phyloP scores from a whole-genome alignment of 2,888 invertebrate species.

The Podotricha telesiphe region DNA sequence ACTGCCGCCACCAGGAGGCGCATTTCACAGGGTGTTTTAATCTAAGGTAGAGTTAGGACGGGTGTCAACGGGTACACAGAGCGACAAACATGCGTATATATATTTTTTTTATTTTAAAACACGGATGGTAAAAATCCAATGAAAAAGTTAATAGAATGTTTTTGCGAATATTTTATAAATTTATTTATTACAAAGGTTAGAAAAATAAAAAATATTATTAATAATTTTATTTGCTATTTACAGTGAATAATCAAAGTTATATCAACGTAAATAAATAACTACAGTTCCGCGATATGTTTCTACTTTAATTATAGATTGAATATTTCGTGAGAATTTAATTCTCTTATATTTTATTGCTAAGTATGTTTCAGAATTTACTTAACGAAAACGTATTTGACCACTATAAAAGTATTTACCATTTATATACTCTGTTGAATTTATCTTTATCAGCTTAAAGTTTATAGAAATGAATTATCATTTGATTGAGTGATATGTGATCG shows the following conservation, averaged over 20 bases:
- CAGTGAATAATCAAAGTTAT: constrained; percentile 7
- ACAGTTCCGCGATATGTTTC: constrained; percentile 11
- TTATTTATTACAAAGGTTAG: no score
- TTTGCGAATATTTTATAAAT: background rate
- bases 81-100: background rate
- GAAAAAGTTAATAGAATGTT: background rate
- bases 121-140: background rate
- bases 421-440: constrained; percentile 29
- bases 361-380: constrained; percentile 16
- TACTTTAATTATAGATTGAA: constrained; percentile 16
- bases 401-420: constrained; percentile 18
- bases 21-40: constrained; percentile 80
- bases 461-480: constrained; percentile 16
- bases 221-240: constrained; percentile 3
- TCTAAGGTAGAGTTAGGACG: constrained; percentile 79
- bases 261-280: constrained; percentile 3
- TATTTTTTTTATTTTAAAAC: constrained; percentile 4
- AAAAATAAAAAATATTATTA: no score
- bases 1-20: constrained; percentile 53
- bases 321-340: constrained; percentile 38
- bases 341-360: constrained; percentile 26
- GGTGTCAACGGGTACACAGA: constrained; percentile 48
- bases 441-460: constrained; percentile 35
- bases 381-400: background rate
- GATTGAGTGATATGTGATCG: constrained; percentile 17